These are phyloP conservation scores for Alexandromys fortis DNA, from an alignment of 2,113 vertebrate species.

Conservation along the genomic window DNA sequence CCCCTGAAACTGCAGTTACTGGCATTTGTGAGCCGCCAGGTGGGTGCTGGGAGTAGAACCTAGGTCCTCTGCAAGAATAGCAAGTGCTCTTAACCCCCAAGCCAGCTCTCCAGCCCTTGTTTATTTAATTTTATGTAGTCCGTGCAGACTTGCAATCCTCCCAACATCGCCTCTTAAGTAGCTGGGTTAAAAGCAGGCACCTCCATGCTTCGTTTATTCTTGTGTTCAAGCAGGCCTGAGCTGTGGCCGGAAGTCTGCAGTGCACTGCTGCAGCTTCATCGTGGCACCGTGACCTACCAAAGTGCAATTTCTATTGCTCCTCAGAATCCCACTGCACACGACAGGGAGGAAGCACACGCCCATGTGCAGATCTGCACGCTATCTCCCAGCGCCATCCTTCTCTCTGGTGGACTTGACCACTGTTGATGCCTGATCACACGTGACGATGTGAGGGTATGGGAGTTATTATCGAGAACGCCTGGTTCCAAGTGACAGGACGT, in stretches of 20 bases:
- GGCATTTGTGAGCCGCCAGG: background rate
- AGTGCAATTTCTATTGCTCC: background rate
- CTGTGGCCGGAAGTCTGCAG: background rate
- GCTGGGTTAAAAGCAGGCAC: background rate
- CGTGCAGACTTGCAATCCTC: background rate
- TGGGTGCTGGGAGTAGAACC: background rate
- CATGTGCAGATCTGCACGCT: background rate
- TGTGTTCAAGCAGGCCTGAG: background rate
- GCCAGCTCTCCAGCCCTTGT: background rate
- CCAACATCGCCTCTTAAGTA: background rate
- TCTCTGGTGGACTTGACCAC: background rate
- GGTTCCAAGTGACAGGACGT: background rate
- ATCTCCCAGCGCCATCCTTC: background rate
- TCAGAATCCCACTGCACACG: rapidly evolving
- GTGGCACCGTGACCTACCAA: background rate
- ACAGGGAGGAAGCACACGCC: background rate
- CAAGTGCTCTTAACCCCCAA: background rate
- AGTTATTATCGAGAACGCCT: background rate
- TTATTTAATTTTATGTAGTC: background rate
- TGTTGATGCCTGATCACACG: background rate
- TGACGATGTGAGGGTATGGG: background rate
- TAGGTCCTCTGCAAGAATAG: background rate
- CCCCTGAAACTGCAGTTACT: background rate
- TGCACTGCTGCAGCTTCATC: conserved; percentile 14
- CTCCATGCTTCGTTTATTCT: background rate